Base-by-base conservation (phyloP, 2,888 invertebrate species). In the Scaptodrosophila latifasciaeformis region DNA sequence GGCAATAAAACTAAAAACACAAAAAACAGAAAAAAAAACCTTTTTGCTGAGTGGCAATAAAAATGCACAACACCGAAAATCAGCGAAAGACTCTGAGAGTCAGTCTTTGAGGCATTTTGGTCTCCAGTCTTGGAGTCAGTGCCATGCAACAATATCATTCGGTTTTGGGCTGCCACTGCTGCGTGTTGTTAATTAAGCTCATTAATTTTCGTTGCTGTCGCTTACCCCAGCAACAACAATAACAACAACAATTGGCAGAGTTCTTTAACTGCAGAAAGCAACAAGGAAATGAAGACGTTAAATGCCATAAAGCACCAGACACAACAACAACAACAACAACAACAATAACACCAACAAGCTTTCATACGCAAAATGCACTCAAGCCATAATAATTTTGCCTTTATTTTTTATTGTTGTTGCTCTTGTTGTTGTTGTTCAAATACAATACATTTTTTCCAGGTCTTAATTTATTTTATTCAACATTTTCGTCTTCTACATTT, bases 341-440 rank as follows among this genome's bases (percentile, higher is more conserved):
- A 40, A 7, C 3, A 34, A 27, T 12, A 4, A 9, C 12, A 49
- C 15, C 6, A 13, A 44, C 15, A 29, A 42, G 18, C 6, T 64
- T 44, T 65, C 59, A 70, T 81, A 80, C 82, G 82, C 82, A 78
- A 80, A 70, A 82, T 74, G 81, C 81, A 82, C 59, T 71, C 62
- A 65, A 67, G 50, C 71, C 57, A 62, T 39, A 40, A 54, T 24
- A 49, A 3, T 21, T 31, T 57, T 29, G 29, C 27, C 27, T 21
- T 19, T 42, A 19, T 6, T 31, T 35, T 47, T 47, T 34, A 0
- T 31, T 15, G 2, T 18, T 39, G 13, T 24, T 44, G 48, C 40
- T 18, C 39, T 48, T 59, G 42, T 27, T 27, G n/a, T 21, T 35
- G 55, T 31, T n/a, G n/a, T n/a, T n/a, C n/a, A n/a, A n/a, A n/a